phyloP scores from a whole-genome alignment of 2,797 vertebrate species.

The Artibeus jamaicensis region DNA sequence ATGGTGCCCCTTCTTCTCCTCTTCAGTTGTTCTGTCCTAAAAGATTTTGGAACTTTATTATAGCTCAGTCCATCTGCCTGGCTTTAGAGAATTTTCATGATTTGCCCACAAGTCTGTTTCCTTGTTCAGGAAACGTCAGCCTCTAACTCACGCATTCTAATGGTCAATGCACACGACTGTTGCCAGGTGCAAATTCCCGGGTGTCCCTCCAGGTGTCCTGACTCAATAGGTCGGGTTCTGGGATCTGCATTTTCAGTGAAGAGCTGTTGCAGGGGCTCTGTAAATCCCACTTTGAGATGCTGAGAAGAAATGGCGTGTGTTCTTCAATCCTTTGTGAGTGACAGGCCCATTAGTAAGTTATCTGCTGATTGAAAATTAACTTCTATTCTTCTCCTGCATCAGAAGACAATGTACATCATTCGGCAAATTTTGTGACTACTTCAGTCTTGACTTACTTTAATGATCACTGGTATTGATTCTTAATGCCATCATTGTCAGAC shows the following conservation, averaged over 20 bases:
- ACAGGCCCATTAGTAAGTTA: neutral
- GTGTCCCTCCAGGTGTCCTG: neutral
- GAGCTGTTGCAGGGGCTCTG: neutral
- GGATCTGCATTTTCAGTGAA: neutral
- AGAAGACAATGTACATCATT: neutral
- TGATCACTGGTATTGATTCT: neutral
- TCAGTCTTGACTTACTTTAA: constrained; percentile 14
- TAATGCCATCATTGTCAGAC: constrained; percentile 10
- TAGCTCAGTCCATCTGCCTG: neutral
- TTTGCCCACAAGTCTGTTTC: neutral
- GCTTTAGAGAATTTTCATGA: neutral
- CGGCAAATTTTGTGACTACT: neutral
- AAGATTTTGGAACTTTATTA: neutral
- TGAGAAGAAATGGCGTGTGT: neutral
- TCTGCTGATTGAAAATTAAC: neutral
- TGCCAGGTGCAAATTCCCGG: neutral
- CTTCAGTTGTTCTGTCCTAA: neutral
- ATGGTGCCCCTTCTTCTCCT: neutral
- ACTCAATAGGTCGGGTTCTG: neutral
- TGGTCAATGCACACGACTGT: neutral
- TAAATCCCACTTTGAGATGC: neutral
- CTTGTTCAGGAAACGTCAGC: neutral
- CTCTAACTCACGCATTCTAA: neutral
- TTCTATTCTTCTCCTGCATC: neutral
- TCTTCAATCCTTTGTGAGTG: neutral